phyloP scores from a whole-genome alignment of 2,888 invertebrate genomes.

The Sycophila texana region DNA sequence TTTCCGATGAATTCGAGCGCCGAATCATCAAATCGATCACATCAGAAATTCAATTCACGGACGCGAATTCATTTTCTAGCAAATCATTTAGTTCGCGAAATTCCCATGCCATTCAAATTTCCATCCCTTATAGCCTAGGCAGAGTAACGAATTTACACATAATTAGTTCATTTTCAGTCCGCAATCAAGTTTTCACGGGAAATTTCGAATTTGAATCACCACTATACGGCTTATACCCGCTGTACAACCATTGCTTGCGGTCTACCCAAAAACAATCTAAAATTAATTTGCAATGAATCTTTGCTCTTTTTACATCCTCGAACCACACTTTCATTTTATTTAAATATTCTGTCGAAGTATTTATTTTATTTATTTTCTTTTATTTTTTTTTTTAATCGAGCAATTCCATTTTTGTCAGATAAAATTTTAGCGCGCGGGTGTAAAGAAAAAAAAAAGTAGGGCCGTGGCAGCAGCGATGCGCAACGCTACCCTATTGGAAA shows the following conservation, averaged over 20 bases:
- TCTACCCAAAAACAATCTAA: too few species aligned
- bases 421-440: neutral
- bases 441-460: neutral
- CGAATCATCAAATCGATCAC: too few species aligned
- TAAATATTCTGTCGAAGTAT: too few species aligned
- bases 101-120: conserved; percentile 34
- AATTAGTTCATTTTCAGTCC: conserved; percentile 14
- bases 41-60: conserved; percentile 4
- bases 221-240: too few species aligned
- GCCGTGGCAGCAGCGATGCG: neutral
- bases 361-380: too few species aligned
- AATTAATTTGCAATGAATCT: too few species aligned
- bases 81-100: conserved; percentile 19
- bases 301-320: too few species aligned
- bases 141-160: conserved; percentile 2
- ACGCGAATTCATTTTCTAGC: conserved; percentile 34
- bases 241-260: too few species aligned
- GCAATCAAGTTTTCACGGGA: conserved; percentile 5
- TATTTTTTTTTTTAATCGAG: too few species aligned
- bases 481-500: conserved; percentile 67
- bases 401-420: neutral
- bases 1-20: too few species aligned
- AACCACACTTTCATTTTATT: too few species aligned
- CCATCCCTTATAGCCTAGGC: neutral
- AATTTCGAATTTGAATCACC: neutral